A percentile compares a stretch with the other conserved stretches of the same genome.
Conservation (phyloP, 2,113 vertebrate species). For the Capreolus pygargus region DNA sequence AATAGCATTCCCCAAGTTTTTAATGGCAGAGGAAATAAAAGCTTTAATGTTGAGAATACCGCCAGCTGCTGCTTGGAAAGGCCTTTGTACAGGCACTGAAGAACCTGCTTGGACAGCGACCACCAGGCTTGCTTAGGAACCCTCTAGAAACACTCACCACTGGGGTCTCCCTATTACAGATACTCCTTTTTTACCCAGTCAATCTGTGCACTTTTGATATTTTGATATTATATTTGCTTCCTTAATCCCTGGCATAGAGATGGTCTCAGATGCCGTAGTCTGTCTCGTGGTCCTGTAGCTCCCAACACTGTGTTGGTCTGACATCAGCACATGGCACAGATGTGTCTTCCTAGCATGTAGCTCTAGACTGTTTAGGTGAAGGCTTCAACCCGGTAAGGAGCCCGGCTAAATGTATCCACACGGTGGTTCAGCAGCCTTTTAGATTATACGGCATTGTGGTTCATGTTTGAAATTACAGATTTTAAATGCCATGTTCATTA, state of each 20-base stretch:
- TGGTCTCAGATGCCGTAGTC: conserved; percentile 84
- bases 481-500: conserved; percentile 94
- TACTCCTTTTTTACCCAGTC: conserved; percentile 80
- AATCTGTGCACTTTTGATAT: conserved; percentile 95
- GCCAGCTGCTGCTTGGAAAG: conserved; percentile 82
- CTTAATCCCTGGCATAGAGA: conserved; percentile 84
- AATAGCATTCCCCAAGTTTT: conserved; percentile 71
- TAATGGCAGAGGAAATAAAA: conserved; percentile 69
- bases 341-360: conserved; percentile 55
- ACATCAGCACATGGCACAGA: conserved; percentile 77
- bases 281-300: conserved; percentile 76
- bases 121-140: conserved; percentile 62
- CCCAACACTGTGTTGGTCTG: conserved; percentile 66
- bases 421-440: conserved; percentile 86
- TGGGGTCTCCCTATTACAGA: conserved; percentile 75
- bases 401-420: conserved; percentile 75
- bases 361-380: conserved; percentile 72
- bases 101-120: conserved; percentile 77
- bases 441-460: conserved; percentile 81
- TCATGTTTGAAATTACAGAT: conserved; percentile 86
- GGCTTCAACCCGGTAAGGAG: conserved; percentile 79
- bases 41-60: conserved; percentile 81
- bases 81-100: conserved; percentile 85
- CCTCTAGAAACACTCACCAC: conserved; percentile 64
- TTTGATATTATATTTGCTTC: conserved; percentile 86